Base-by-base conservation (phyloP, 1,140 invertebrate genomes). In the Drosophila lacteicornis region DNA sequence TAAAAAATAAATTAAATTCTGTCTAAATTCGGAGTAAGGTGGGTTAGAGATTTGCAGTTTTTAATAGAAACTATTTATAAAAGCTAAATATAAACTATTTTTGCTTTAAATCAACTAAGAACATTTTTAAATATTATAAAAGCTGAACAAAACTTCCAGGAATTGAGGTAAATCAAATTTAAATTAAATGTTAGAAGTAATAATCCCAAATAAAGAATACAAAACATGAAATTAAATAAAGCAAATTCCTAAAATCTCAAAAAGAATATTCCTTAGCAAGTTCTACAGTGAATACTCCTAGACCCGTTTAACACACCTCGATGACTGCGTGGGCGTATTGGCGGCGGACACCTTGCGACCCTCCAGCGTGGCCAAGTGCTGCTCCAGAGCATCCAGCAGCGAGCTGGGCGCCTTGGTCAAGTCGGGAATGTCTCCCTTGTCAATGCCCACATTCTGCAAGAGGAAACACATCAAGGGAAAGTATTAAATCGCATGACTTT, bases 371-470 rank as follows among this genome's bases (percentile, higher is more conserved):
- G 96, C 96, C 51, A 99, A 95, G 94, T 99, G 99, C 79, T 98
- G 97, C 92, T 99, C 99, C 56, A 99, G 94, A 1, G 99, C 99
- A 93, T 99, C 99, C 53, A 99, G 93, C 51, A 99, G 94, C 94
- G 98, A 99, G 92, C 98, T 99, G 0, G 99, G 99, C n/a, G 99
- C 98, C 95, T 99, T 99, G 3, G 98, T 99, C 71, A 99, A 95
- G 94, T 99, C 99, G 51, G 99, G 99, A 93, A 99, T 99, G 90
- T 99, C 99, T 43, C 98, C 98, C 94, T 99, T 99, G 93, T 99
- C 99, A 92, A 99, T 99, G 38, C 99, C 99, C 77, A 99, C 98
- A 93, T 98, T 98, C 96, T 99, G 33, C 2, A 75, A 50, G 0
- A 25, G 51, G 11, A 36, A 58, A 40, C 49, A 13, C 17, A 22